Evolutionary conservation across 2,797 vertebrate species (phyloP).

Genomic region (Melanogrammus aeglefinus): DNA sequence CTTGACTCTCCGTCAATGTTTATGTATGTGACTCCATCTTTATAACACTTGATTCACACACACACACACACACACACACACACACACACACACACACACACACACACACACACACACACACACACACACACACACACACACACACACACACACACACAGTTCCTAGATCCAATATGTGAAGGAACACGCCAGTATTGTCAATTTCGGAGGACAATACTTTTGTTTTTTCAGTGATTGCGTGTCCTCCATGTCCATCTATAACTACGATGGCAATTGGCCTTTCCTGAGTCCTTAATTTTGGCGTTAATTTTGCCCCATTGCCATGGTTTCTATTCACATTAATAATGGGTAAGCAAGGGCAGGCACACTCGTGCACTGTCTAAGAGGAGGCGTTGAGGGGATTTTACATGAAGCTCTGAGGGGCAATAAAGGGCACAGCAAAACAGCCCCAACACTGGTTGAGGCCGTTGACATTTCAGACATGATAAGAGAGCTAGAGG

Average conservation of each 20-base stretch:
- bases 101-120: not conserved
- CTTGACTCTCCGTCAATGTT: not conserved
- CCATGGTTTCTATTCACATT: not conserved
- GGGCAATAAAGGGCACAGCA: slow-evolving; percentile 36
- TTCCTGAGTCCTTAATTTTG: not conserved
- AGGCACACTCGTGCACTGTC: not conserved
- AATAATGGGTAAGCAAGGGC: not conserved
- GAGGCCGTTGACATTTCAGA: slow-evolving; percentile 30
- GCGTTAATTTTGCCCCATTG: not conserved
- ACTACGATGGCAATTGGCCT: not conserved
- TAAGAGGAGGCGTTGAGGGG: slow-evolving; percentile 10
- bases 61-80: not conserved
- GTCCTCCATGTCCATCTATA: not conserved
- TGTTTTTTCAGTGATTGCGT: not conserved
- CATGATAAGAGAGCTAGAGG: not conserved
- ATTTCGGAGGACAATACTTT: too few species aligned
- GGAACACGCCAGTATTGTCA: too few species aligned
- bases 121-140: not conserved
- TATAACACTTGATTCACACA: not conserved
- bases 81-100: not conserved
- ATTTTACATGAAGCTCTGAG: slow-evolving; percentile 44
- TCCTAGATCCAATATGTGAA: not conserved
- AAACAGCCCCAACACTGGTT: slow-evolving; percentile 32
- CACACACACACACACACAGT: not conserved
- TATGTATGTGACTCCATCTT: not conserved